These are phyloP conservation scores for Halcyon smyrnensis DNA, from an alignment of 2,797 vertebrate genomes.

Conservation along the genomic window DNA sequence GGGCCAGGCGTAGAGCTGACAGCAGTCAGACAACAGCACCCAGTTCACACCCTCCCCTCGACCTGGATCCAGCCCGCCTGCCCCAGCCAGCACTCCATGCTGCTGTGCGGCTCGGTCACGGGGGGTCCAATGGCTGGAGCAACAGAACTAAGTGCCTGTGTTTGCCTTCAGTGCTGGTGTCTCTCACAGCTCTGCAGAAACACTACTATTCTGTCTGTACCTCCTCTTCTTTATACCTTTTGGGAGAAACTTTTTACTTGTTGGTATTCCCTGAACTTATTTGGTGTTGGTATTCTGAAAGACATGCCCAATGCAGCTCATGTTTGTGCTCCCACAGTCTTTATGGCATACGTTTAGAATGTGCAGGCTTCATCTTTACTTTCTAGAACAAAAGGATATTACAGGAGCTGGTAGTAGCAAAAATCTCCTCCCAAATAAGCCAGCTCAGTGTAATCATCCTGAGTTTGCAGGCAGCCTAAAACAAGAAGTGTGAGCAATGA, in stretches of 20 bases:
- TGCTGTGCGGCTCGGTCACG: too few relatives aligned
- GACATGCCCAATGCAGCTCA: background rate
- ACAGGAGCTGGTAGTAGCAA: background rate
- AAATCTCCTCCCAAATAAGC: background rate
- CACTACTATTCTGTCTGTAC: background rate
- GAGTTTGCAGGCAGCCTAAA: background rate
- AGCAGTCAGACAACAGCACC: background rate
- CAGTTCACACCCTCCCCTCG: background rate
- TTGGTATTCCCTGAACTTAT: background rate
- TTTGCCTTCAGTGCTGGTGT: background rate
- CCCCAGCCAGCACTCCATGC: too few relatives aligned
- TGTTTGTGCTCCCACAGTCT: background rate
- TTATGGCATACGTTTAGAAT: background rate
- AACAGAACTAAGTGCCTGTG: background rate
- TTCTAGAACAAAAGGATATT: background rate
- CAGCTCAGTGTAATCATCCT: background rate
- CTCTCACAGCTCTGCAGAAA: background rate
- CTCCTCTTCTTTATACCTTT: background rate
- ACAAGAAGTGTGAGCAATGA: background rate
- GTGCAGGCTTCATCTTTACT: background rate
- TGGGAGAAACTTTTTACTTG: background rate
- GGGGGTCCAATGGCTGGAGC: background rate
- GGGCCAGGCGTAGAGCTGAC: background rate
- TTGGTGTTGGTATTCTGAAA: background rate
- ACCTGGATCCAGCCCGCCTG: background rate